Conservation (phyloP, 2,113 vertebrate genomes). For the Sterrhoptilus dennistouni region DNA sequence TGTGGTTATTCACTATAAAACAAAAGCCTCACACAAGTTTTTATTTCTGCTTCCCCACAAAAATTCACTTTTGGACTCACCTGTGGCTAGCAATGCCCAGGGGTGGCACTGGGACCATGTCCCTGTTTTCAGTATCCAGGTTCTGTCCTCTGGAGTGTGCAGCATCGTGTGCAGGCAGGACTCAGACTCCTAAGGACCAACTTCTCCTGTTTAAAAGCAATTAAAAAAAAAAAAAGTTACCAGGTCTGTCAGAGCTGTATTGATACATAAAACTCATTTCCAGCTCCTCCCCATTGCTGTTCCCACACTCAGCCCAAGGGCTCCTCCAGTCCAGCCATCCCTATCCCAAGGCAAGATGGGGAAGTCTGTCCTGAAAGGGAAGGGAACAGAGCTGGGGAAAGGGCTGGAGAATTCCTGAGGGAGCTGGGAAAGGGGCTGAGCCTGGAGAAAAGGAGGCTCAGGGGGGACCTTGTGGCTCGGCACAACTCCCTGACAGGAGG, state of each 20-base stretch:
- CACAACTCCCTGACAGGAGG: not conserved
- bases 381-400: not conserved
- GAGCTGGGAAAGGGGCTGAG: not conserved
- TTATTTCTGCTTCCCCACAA: not conserved
- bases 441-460: not conserved
- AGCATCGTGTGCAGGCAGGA: not conserved
- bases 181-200: not conserved
- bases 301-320: not conserved
- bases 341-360: accelerated
- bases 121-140: not conserved
- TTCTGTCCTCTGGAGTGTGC: not conserved
- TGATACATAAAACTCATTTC: not conserved
- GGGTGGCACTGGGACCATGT: not conserved
- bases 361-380: not conserved
- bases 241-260: not conserved
- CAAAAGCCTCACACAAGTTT: accelerated
- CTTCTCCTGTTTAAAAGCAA: slow-evolving; percentile 10
- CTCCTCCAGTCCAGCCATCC: not conserved
- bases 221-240: not conserved
- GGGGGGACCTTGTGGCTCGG: not conserved
- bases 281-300: not conserved
- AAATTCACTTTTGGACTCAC: not conserved
- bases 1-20: not conserved
- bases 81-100: not conserved
- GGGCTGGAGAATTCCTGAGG: too few species aligned